Conservation (phyloP, 2,797 vertebrate species). For the Schizopygopsis malacanthus region DNA sequence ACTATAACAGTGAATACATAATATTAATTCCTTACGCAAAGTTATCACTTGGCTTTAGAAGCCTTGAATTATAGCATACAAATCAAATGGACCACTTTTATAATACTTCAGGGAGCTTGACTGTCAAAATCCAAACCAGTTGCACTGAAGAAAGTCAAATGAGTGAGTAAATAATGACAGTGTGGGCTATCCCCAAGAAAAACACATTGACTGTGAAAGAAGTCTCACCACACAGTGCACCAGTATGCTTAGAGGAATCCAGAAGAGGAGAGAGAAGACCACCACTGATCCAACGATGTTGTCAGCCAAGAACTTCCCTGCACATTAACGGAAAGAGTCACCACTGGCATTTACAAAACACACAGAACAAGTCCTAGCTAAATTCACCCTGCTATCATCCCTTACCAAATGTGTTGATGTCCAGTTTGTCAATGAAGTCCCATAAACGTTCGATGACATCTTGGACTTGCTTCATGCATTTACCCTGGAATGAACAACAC, state of each 20-base stretch:
- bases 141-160: not conserved
- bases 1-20: not conserved
- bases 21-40: not conserved
- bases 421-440: conserved; percentile 97
- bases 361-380: not conserved
- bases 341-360: not conserved
- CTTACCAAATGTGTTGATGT: conserved; percentile 97
- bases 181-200: not conserved
- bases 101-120: not conserved
- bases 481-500: conserved; percentile 81
- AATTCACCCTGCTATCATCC: not conserved
- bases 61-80: not conserved
- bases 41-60: not conserved
- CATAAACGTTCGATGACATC: conserved; percentile 97
- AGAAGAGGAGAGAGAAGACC: conserved; percentile 95
- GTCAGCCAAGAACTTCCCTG: conserved; percentile 97
- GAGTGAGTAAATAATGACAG: not conserved
- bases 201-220: not conserved
- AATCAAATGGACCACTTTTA: not conserved
- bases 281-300: conserved; percentile 99
- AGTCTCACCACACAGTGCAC: conserved; percentile 96
- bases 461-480: conserved; percentile 98
- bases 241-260: conserved; percentile 97
- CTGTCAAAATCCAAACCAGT: not conserved
- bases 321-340: not conserved